Base-by-base conservation (phyloP, 1,140 invertebrate species). In the Trialeurodes vaporariorum region DNA sequence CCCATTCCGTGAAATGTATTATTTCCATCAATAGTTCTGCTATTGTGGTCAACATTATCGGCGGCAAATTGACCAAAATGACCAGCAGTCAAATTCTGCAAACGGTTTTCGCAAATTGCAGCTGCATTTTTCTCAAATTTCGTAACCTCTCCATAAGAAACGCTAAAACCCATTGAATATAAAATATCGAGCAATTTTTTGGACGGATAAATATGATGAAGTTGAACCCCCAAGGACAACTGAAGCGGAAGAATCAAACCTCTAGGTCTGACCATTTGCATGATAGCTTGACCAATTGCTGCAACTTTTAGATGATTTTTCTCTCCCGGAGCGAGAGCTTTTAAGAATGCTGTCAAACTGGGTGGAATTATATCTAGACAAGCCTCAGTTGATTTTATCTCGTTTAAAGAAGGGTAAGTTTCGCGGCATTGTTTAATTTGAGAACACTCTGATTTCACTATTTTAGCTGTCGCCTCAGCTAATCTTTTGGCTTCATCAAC, bases 31-130 rank as follows among this genome's bases (percentile, higher is more conserved):
- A 72, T 22, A 13, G 70, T 71, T 63, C 49, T 67, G 0, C 62
- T 61, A 65, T 74, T 71, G 63, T 72, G 69, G 62, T 75, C 72
- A 27, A 69, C 70, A 65, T 73, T 73, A 25, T 72, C 69, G 26
- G 67, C 72, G 34, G 68, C 65, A 63, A 68, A 71, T 49, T 49
- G 34, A 5, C 5, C 17, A 49, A 49, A 49, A 9, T 49, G 34
- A 49, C 17, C 5, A 17, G 34, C 5, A 5, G 5, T 5, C 17
- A 49, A 49, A 5, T 49, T 5, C 5, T 49, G 5, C 17, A 49
- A 49, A 49, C 17, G 34, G 34, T 49, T 49, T 49, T 49, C 5
- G 17, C 5, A 49, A 5, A 49, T 49, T 9, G 17, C 17, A 9
- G 34, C 34, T 9, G 34, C 34, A 49, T 49, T 49, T 49, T 49